phyloP scores from a whole-genome alignment of 2,113 vertebrate genomes.

The Trachemys scripta region DNA sequence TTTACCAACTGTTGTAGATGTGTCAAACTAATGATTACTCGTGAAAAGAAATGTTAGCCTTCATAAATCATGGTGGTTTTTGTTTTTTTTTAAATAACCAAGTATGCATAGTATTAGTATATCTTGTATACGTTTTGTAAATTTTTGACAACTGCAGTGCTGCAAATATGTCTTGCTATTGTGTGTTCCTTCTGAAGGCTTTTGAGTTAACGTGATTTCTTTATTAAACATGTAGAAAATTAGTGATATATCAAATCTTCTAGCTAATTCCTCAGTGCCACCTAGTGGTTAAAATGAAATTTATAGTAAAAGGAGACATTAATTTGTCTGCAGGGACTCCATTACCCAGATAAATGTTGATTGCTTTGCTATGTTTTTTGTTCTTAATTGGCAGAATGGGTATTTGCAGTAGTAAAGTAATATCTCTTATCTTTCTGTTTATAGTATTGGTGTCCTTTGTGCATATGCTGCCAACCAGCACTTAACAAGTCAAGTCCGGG shows the following conservation, averaged over 20 bases:
- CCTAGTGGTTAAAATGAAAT: not conserved
- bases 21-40: not conserved
- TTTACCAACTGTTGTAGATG: not conserved
- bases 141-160: not conserved
- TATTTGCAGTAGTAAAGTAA: not conserved
- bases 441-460: constrained; percentile 89
- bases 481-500: constrained; percentile 87
- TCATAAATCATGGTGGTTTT: not conserved
- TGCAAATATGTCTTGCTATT: not conserved
- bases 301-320: not conserved
- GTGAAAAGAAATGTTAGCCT: not conserved
- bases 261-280: not conserved
- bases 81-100: not conserved
- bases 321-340: not conserved
- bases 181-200: not conserved
- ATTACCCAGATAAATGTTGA: not conserved
- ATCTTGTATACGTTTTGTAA: not conserved
- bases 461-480: constrained; percentile 92
- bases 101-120: rapidly evolving
- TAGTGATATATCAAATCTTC: not conserved
- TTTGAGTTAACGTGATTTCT: rapidly evolving
- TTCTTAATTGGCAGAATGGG: not conserved
- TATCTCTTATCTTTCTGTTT: constrained; percentile 19
- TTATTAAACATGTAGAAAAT: rapidly evolving
- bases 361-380: not conserved